Base-by-base conservation (phyloP, 2,113 vertebrate genomes). In the Dromaius novaehollandiae region DNA sequence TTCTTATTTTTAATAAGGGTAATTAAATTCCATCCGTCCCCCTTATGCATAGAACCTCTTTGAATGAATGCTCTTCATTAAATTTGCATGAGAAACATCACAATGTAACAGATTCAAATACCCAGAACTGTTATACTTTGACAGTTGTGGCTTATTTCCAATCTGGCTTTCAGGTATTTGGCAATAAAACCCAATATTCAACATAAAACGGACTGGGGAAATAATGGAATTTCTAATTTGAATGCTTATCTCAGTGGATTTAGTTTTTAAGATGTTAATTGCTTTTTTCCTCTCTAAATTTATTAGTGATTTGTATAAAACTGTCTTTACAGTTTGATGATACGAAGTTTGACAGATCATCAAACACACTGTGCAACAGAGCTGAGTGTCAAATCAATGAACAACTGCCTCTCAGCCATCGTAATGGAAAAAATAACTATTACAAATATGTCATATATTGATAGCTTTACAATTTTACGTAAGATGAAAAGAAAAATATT, bases 91-190 rank as follows among this genome's bases (percentile, higher is more conserved):
- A 98, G 98, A 97, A 97, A 96, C 86, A 98, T 96, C 90, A 98
- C 95, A 97, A 95, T 97, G 89, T 90, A 98, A 96, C 83, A 97
- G 97, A 97, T 96, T 98, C 90, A 95, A 97, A 98, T 93, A 97
- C 79, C 86, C 78, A 75, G 82, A 96, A 95, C 86, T 94, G 85
- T 94, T 96, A 89, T 48, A 95, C 40, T 76, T 97, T 98, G 98
- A 98, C 97, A 98, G 97, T 80, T 95, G 95, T 97, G 97, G 97
- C 97, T 97, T 95, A 77, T 97, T 97, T 98, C 98, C 99, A 99
- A 98, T 96, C 97, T 97, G 96, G 96, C 97, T 98, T 98, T 98
- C 98, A 98, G 98, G 98, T 99, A 98, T 98, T 98, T 99, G 98
- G 98, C 98, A 98, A 98, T 95, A 97, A 97, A 98, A 88, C 16